Evolutionary conservation across 2,797 vertebrate genomes (phyloP).

Genomic region (Antennarius maculatus): DNA sequence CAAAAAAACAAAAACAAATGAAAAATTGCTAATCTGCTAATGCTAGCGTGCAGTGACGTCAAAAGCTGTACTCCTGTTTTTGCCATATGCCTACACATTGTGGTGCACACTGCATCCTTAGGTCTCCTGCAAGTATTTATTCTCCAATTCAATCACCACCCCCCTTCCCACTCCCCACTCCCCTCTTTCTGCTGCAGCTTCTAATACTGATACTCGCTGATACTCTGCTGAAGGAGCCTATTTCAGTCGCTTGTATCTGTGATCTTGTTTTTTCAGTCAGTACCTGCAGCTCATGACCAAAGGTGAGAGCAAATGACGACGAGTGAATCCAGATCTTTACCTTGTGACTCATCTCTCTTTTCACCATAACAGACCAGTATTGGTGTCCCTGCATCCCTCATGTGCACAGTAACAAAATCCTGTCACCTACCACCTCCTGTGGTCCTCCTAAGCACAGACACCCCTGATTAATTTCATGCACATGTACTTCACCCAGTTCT

Average conservation of each 20-base stretch:
- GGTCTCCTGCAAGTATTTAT: slow-evolving; percentile 43
- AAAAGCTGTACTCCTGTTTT: slow-evolving; percentile 48
- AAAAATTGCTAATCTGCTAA: slow-evolving; percentile 48
- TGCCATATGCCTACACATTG: slow-evolving; percentile 26
- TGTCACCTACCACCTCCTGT: no score
- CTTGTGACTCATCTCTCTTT: no score
- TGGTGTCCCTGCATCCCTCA: background rate
- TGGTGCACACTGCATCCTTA: slow-evolving; percentile 13
- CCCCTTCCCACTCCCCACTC: background rate
- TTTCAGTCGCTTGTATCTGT: no score
- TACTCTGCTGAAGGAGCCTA: no score
- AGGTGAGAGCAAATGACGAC: no score
- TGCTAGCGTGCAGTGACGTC: slow-evolving; percentile 28
- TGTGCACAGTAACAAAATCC: no score
- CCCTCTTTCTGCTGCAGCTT: slow-evolving; percentile 25
- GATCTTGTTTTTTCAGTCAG: no score
- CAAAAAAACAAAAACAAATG: slow-evolving; percentile 3
- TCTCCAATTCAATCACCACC: slow-evolving; percentile 14
- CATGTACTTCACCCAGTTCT: slow-evolving; percentile 18
- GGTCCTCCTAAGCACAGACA: slow-evolving; percentile 6
- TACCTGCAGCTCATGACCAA: no score
- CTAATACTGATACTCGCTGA: no score
- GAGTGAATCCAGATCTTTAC: no score
- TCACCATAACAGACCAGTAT: no score
- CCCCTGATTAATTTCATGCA: slow-evolving; percentile 45